Conservation (phyloP, 2,797 vertebrate genomes). For the Aplochiton taeniatus region DNA sequence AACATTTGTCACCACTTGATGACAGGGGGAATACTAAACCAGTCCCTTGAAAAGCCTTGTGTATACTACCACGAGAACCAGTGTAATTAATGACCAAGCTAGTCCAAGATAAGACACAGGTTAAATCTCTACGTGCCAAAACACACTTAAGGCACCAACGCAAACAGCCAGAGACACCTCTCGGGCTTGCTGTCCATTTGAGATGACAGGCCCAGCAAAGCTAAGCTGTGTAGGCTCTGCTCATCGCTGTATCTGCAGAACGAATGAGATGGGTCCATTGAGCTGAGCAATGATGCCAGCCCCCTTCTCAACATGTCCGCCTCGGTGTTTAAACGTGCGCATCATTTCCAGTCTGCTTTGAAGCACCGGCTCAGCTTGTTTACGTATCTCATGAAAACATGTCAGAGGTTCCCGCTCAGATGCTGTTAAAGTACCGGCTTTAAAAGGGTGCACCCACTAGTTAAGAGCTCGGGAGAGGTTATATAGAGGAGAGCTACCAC, state of each 20-base stretch:
- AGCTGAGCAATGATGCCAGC: no score
- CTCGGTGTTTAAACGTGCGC: no score
- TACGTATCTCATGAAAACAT: conserved; percentile 3
- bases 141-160: conserved; percentile 6
- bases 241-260: neutral
- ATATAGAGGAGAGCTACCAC: no score
- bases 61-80: conserved; percentile 83
- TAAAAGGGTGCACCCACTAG: no score
- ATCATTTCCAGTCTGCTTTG: no score
- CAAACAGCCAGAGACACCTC: conserved; percentile 5
- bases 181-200: neutral
- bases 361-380: neutral
- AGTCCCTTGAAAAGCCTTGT: conserved; percentile 78
- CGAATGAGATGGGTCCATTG: neutral
- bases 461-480: no score
- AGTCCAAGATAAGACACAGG: no score
- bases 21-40: conserved; percentile 77
- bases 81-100: conserved; percentile 72
- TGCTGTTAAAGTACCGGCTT: no score
- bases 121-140: neutral
- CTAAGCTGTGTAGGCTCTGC: neutral
- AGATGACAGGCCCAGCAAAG: conserved; percentile 1
- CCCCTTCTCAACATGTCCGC: no score
- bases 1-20: conserved; percentile 84
- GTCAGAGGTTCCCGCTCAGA: neutral